phyloP scores from a whole-genome alignment of 2,888 invertebrate genomes.

The Molanna angustata region DNA sequence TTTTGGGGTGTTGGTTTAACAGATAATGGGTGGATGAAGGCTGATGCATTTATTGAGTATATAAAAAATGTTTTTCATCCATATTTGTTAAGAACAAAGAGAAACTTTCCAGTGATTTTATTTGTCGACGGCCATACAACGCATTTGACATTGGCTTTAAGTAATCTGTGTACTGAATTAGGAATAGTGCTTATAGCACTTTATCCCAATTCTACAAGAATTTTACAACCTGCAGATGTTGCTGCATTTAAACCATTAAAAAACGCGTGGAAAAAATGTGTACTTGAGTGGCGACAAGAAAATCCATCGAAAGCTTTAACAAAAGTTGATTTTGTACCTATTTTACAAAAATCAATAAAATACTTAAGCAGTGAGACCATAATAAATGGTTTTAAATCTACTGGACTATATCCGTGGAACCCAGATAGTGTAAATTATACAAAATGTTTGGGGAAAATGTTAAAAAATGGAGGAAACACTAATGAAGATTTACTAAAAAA shows the following conservation, averaged over 20 bases:
- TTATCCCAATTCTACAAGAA: background rate
- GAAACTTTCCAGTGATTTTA: background rate
- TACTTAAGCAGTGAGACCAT: background rate
- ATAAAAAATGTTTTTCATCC: slow-evolving; percentile 3
- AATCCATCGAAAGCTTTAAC: background rate
- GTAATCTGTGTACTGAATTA: slow-evolving; percentile 2
- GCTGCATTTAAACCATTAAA: slow-evolving; percentile 4
- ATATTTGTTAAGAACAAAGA: background rate
- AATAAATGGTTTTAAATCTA: background rate
- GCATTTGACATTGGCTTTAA: slow-evolving; percentile 3
- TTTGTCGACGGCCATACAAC: slow-evolving; percentile 5
- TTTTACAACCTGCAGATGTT: slow-evolving; percentile 5
- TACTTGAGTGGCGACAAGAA: background rate
- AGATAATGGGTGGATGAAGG: slow-evolving; percentile 3
- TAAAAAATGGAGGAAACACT: background rate
- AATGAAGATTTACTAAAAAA: background rate
- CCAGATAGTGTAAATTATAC: background rate
- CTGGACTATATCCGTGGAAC: slow-evolving; percentile 2
- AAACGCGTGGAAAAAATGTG: slow-evolving; percentile 2
- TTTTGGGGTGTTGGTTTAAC: background rate
- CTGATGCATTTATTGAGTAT: background rate
- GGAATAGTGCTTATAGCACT: slow-evolving; percentile 1
- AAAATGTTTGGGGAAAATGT: slow-evolving; percentile 1
- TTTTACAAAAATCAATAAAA: background rate
- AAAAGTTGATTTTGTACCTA: background rate